These are phyloP conservation scores for Corticium candelabrum DNA, from an alignment of 37 sponge, comb jelly and placozoan genomes.

Conservation along the genomic window DNA sequence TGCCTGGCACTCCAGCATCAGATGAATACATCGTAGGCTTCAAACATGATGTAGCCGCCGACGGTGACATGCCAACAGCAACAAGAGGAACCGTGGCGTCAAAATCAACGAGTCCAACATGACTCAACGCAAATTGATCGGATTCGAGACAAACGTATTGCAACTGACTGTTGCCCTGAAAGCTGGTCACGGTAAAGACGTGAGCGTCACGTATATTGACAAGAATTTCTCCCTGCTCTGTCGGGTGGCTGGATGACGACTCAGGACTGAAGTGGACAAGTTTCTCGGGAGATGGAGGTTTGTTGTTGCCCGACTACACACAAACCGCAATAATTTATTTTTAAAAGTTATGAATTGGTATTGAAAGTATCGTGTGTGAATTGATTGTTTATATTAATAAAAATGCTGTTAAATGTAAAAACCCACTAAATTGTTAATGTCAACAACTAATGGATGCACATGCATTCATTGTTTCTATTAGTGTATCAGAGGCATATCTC, in stretches of 20 bases:
- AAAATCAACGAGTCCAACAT: slow-evolving; percentile 17
- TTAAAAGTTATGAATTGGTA: no score
- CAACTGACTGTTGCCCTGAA: slow-evolving; percentile 31
- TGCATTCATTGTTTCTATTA: no score
- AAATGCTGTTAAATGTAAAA: no score
- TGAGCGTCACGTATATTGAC: slow-evolving; percentile 15
- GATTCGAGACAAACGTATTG: slow-evolving; percentile 28
- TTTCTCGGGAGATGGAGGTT: not conserved
- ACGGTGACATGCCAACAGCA: not conserved
- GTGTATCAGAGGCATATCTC: no score
- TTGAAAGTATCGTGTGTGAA: no score
- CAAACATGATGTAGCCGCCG: not conserved
- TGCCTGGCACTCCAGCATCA: not conserved
- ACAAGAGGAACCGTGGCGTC: not conserved
- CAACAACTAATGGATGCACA: no score
- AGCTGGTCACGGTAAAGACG: slow-evolving; percentile 28
- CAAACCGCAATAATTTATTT: no score
- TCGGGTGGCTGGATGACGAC: not conserved
- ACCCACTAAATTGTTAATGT: no score
- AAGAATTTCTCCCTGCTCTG: slow-evolving; percentile 9
- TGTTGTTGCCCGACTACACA: not conserved
- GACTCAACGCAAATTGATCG: slow-evolving; percentile 25
- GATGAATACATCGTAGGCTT: not conserved
- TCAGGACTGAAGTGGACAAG: not conserved
- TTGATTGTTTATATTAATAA: no score